A percentile compares a stretch with the other conserved stretches of the same genome.
phyloP scores from a whole-genome alignment of 2,797 vertebrate species.

The Ptychobarbus kaznakovi region DNA sequence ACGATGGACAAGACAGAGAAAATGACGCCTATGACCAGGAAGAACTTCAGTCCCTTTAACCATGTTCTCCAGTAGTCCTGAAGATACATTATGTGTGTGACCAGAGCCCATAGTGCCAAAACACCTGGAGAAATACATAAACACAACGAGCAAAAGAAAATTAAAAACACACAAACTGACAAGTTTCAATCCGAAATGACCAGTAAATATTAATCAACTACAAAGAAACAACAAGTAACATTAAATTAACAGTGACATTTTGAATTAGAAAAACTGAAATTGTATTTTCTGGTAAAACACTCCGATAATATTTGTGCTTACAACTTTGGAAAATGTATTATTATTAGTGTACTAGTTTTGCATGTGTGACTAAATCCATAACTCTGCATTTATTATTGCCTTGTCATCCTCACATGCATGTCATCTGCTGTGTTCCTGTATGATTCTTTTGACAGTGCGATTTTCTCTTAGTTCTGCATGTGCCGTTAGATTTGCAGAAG shows the following conservation, averaged over 20 bases:
- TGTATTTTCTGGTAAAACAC: neutral
- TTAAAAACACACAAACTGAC: neutral
- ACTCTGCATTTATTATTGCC: constrained; percentile 5
- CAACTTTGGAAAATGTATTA: neutral
- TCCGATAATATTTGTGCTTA: neutral
- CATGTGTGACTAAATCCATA: neutral
- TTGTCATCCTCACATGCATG: constrained; percentile 28
- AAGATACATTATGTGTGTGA: constrained; percentile 94
- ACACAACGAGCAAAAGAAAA: neutral
- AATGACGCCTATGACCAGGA: constrained; percentile 84
- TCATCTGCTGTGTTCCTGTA: constrained; percentile 40
- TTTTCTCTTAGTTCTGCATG: constrained; percentile 18
- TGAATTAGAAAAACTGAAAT: neutral
- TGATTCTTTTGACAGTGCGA: neutral
- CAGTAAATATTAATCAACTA: neutral
- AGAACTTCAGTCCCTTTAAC: constrained; percentile 93
- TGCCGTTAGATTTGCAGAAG: neutral
- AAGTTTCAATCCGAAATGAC: neutral
- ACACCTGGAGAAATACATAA: constrained; percentile 80
- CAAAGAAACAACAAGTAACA: neutral
- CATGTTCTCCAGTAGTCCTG: constrained; percentile 97
- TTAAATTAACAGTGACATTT: neutral
- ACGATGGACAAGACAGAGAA: constrained; percentile 84
- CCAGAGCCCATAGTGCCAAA: constrained; percentile 91
- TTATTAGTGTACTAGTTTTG: neutral